Conservation (phyloP, 2,888 invertebrate species). For the Tetheella fluctuosa region DNA sequence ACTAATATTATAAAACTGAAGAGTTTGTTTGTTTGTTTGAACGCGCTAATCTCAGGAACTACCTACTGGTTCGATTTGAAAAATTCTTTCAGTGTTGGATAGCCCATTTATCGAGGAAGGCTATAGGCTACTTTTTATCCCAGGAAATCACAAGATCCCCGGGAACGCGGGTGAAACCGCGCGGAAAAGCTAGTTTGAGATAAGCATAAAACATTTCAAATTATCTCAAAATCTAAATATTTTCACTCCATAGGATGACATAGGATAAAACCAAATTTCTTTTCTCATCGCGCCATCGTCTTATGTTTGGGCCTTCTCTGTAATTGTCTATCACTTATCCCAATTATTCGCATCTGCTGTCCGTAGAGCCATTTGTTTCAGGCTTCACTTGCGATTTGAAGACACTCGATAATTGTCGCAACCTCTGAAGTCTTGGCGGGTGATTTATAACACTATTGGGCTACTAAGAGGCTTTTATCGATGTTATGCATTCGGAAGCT, state of each 20-base stretch:
- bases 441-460: not conserved
- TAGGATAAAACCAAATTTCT: not conserved
- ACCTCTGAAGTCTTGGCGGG: constrained; percentile 5
- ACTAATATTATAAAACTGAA: no score
- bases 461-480: not conserved
- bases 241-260: not conserved
- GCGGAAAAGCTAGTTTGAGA: no score
- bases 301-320: constrained; percentile 24
- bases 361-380: constrained; percentile 21
- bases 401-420: constrained; percentile 12
- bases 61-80: no score
- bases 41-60: no score
- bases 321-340: constrained; percentile 38
- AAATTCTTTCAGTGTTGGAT: no score
- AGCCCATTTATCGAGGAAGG: no score
- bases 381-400: constrained; percentile 15
- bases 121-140: no score
- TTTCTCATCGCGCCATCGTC: constrained; percentile 1
- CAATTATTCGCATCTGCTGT: constrained; percentile 41
- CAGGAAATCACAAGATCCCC: no score
- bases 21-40: no score
- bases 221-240: not conserved
- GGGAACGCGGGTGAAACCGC: no score
- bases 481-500: not conserved
- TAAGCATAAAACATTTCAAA: no score